phyloP scores from a whole-genome alignment of 1,140 invertebrate genomes.

The Penaeus japonicus region DNA sequence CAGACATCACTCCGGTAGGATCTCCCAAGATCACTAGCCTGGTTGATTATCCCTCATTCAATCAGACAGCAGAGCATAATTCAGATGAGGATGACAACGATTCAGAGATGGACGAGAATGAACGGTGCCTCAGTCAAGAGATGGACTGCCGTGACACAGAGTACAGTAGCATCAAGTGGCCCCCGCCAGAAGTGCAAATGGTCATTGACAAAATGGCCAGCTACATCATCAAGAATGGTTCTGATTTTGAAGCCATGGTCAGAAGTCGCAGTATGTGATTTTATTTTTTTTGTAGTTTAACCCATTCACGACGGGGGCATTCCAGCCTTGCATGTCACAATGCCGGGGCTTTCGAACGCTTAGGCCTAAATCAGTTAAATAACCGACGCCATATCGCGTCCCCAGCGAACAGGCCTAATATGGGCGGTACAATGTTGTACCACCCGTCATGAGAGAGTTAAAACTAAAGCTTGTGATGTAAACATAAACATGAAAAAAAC shows the following conservation, averaged over 20 bases:
- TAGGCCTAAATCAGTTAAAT: too few relatives aligned
- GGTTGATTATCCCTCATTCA: slow-evolving; percentile 59
- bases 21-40: slow-evolving; percentile 60
- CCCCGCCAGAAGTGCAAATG: slow-evolving; percentile 79
- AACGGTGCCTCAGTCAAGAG: background rate
- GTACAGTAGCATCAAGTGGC: slow-evolving; percentile 65
- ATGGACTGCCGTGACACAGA: slow-evolving; percentile 20
- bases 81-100: slow-evolving; percentile 38
- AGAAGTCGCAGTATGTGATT: slow-evolving; percentile 74
- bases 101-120: background rate
- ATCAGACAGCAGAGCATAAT: slow-evolving; percentile 48
- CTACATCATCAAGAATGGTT: slow-evolving; percentile 93
- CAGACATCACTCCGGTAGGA: slow-evolving; percentile 47
- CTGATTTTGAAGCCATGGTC: slow-evolving; percentile 89
- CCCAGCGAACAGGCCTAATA: too few relatives aligned
- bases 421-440: background rate
- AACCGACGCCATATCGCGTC: too few relatives aligned
- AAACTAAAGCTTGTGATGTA: background rate
- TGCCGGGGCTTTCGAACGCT: too few relatives aligned
- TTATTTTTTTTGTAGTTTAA: background rate
- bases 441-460: too few relatives aligned
- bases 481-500: background rate
- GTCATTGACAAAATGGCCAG: slow-evolving; percentile 96
- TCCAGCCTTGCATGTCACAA: too few relatives aligned
- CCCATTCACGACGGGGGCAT: too few relatives aligned